Evolutionary conservation across 2,888 invertebrate genomes (phyloP).

Genomic region (Laothoe populi): DNA sequence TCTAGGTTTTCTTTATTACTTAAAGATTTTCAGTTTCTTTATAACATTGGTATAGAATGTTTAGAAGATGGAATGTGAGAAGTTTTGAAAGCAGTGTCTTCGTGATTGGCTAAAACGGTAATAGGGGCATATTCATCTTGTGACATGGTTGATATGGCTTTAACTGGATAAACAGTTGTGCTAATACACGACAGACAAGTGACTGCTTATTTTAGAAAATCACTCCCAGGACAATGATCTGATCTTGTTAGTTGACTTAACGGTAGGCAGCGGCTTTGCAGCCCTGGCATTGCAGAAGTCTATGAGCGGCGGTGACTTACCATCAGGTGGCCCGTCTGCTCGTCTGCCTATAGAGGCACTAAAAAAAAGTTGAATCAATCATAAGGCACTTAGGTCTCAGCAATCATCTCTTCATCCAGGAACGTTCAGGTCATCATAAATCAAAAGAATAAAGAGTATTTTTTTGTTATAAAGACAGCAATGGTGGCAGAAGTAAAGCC

Average conservation of each 20-base stretch:
- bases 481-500: neutral
- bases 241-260: no score
- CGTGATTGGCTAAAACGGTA: neutral
- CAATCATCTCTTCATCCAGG: no score
- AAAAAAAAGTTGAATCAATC: no score
- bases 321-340: no score
- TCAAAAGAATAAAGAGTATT: neutral
- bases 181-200: neutral
- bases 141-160: neutral
- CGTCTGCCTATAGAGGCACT: no score
- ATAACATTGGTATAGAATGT: neutral
- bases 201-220: neutral
- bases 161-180: neutral
- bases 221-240: neutral
- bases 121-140: neutral
- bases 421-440: neutral
- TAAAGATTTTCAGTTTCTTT: neutral
- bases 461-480: neutral
- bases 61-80: no score
- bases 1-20: conserved; percentile 7
- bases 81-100: no score
- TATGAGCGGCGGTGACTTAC: no score
- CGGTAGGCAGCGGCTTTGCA: no score
- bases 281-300: no score
- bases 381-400: no score